phyloP scores from a whole-genome alignment of 2,888 invertebrate genomes.

The Cyclophora albipunctata region DNA sequence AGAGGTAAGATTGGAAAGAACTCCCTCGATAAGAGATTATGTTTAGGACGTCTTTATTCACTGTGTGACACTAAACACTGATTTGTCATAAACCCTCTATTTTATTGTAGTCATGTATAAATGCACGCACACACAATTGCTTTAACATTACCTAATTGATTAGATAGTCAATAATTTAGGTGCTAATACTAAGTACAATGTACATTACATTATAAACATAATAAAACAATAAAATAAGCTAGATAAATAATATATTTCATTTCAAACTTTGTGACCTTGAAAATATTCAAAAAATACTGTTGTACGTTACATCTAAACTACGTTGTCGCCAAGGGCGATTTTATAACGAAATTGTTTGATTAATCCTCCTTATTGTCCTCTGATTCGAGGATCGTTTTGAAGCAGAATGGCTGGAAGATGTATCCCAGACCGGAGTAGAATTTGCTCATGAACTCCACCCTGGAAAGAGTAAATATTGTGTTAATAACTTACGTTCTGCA shows the following conservation, averaged over 20 bases:
- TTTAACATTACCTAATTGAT: no score
- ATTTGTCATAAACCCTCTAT: no score
- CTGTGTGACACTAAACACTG: no score
- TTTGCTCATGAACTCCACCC: constrained; percentile 98
- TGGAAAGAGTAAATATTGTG: constrained; percentile 37
- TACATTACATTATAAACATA: constrained; percentile 7
- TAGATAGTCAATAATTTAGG: no score
- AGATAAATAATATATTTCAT: constrained; percentile 52
- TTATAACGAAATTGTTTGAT: constrained; percentile 32
- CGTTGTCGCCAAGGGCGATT: constrained; percentile 8
- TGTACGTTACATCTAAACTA: constrained; percentile 35
- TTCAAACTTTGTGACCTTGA: constrained; percentile 52
- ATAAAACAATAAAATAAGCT: constrained; percentile 41
- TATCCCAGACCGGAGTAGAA: constrained; percentile 90
- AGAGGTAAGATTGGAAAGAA: no score
- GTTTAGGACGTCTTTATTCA: no score
- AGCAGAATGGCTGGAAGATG: constrained; percentile 89
- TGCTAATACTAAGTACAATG: no score
- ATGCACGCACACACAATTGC: no score
- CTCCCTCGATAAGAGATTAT: no score
- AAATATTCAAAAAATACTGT: constrained; percentile 42
- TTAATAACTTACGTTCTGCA: not conserved
- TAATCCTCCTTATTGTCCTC: constrained; percentile 66
- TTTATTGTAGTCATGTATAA: no score
- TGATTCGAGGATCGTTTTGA: constrained; percentile 81